Evolutionary conservation across 2,113 vertebrate species (phyloP).

Genomic region (Sinocyclocheilus anshuiensis): DNA sequence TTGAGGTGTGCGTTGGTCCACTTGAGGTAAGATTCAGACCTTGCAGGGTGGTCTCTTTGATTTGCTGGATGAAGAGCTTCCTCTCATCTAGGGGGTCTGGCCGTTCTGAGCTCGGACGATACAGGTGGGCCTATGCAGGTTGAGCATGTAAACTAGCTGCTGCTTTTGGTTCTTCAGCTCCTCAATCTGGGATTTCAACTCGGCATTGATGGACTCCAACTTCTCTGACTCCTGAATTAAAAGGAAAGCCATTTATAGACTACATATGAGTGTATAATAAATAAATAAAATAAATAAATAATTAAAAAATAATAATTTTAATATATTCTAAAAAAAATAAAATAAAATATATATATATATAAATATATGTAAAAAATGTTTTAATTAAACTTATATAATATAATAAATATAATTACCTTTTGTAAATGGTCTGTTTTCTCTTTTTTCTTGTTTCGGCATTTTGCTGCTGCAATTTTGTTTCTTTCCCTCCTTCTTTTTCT

Average conservation of each 20-base stretch:
- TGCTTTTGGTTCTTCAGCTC: conserved; percentile 97
- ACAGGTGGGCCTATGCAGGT: conserved; percentile 95
- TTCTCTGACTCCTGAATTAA: conserved; percentile 90
- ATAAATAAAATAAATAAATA: too few relatives aligned
- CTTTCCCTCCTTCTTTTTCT: conserved; percentile 91
- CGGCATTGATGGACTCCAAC: conserved; percentile 90
- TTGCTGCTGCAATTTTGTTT: conserved; percentile 95
- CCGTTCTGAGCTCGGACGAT: conserved; percentile 94
- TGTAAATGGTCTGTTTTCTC: conserved; percentile 93
- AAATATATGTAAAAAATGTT: too few relatives aligned
- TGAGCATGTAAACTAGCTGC: conserved; percentile 98
- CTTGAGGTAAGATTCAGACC: conserved; percentile 70
- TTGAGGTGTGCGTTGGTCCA: not conserved
- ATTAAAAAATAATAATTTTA: too few relatives aligned
- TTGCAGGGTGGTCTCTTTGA: conserved; percentile 90
- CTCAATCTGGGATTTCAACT: conserved; percentile 96
- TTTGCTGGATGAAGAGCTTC: conserved; percentile 95
- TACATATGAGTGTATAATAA: not conserved
- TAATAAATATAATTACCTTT: conserved; percentile 76
- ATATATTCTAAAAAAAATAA: too few relatives aligned
- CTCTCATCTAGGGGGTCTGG: conserved; percentile 91
- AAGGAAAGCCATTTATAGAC: not conserved
- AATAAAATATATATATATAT: too few relatives aligned
- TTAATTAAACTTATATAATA: not conserved
- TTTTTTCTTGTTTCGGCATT: conserved; percentile 98